A percentile compares a stretch with the other conserved stretches of the same genome.
Evolutionary conservation across 2,888 invertebrate genomes (phyloP).

Genomic region (Urechis unicinctus): DNA sequence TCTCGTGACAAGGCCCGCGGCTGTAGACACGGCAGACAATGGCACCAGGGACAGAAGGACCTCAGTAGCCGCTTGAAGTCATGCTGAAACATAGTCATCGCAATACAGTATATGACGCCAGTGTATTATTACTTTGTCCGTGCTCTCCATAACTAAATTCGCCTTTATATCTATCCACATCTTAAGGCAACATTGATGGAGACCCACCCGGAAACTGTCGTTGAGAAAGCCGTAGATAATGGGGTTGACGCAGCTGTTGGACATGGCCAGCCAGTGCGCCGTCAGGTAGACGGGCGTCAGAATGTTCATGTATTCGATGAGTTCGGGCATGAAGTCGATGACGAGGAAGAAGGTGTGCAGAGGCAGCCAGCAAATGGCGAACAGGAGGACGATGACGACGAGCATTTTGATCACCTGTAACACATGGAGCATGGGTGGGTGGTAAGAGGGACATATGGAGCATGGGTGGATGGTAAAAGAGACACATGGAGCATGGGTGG

Average conservation of each 20-base stretch:
- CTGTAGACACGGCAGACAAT: not conserved
- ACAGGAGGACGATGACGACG: slow-evolving; percentile 41
- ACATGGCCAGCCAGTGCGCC: slow-evolving; percentile 47
- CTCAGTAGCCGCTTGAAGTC: not conserved
- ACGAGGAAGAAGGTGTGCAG: slow-evolving; percentile 39
- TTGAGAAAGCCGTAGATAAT: slow-evolving; percentile 48
- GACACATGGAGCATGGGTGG: not conserved
- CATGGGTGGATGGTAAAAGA: not conserved
- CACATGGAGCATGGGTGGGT: not conserved
- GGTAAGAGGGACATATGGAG: not conserved
- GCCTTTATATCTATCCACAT: too few species aligned
- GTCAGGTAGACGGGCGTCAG: slow-evolving; percentile 29
- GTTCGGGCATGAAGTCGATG: slow-evolving; percentile 31
- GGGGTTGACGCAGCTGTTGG: slow-evolving; percentile 47
- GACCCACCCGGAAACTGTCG: slow-evolving; percentile 45
- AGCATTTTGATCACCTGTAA: slow-evolving; percentile 46
- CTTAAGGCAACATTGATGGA: too few species aligned
- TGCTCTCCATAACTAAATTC: too few species aligned
- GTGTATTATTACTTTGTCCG: too few species aligned
- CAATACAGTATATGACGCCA: too few species aligned
- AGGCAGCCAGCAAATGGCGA: slow-evolving; percentile 47
- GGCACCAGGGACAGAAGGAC: not conserved
- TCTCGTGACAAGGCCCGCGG: not conserved
- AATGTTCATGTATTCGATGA: slow-evolving; percentile 12
- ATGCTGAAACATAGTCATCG: not conserved